Base-by-base conservation (phyloP, 1,140 invertebrate genomes). In the Zaprionus lachaisei region DNA sequence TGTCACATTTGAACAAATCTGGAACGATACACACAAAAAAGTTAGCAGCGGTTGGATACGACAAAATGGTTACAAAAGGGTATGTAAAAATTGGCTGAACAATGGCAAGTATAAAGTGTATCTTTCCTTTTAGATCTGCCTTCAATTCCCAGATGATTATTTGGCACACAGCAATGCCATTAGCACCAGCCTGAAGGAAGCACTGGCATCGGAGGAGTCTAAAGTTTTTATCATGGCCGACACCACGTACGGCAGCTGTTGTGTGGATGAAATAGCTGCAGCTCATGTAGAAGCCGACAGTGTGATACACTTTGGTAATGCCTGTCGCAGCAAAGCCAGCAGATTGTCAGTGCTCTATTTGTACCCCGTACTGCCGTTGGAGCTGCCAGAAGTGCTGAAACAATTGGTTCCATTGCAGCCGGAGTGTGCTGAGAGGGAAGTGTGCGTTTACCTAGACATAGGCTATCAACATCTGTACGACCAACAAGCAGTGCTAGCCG, bases 221-320 rank as follows among this genome's bases (percentile, higher is more conserved):
- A 95, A 96, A 84, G 91, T 98, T 1, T 98, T 96, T 87, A 96
- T 99, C 81, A 93, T 99, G 24, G 98, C 96, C n/a, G 98, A 99
- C 85, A 98, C 97, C 20, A 96, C 97, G 11, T 99, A 98, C 93
- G 97, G 97, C 81, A 99, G 97, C 93, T 99, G 98, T 93, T 99
- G 98, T 93, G 96, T 98, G 6, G 98, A 99, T 94, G 97, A 98
- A 93, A 92, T 93, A 44, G 96, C 97, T 47, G 97, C 97, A 5
- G 95, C 97, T 92, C 98, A 99, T 93, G 94, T 96, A n/a, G 93
- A 95, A 62, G 96, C 96, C 1, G 96, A 99, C 94, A 95, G 95
- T 58, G 94, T 99, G 11, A 95, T 99, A 77, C 98, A 99, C 93
- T 99, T 97, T 94, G 98, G 98, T 1, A 96, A 96, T 80, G 95